These are phyloP conservation scores for Ptilodon capucinus DNA, from an alignment of 2,888 invertebrate genomes.

Conservation along the genomic window DNA sequence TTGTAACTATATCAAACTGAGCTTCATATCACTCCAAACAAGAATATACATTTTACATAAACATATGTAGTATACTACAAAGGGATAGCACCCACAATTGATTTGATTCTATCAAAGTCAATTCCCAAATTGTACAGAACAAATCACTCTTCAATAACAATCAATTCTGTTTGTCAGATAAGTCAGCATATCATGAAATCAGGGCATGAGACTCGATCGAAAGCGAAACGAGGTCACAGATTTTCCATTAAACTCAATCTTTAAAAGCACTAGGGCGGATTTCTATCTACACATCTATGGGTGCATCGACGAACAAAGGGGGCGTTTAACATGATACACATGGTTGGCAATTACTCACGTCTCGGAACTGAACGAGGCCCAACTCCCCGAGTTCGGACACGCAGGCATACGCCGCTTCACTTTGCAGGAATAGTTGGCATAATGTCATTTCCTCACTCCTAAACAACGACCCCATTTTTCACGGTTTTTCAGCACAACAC, in stretches of 20 bases:
- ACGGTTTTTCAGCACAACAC: slow-evolving; percentile 53
- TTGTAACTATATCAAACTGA: too few relatives aligned
- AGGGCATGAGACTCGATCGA: slow-evolving; percentile 31
- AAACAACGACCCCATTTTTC: slow-evolving; percentile 94
- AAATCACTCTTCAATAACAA: slow-evolving; percentile 7
- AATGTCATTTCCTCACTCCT: slow-evolving; percentile 99
- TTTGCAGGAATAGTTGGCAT: slow-evolving; percentile 98
- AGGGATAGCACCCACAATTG: neutral
- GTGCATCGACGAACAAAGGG: slow-evolving; percentile 18
- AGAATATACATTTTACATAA: too few relatives aligned
- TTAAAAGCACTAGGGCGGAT: neutral
- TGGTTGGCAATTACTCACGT: slow-evolving; percentile 84
- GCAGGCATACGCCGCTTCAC: slow-evolving; percentile 99
- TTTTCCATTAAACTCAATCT: slow-evolving; percentile 21
- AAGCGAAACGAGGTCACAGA: slow-evolving; percentile 53
- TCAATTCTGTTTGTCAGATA: slow-evolving; percentile 26
- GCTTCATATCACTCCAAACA: too few relatives aligned
- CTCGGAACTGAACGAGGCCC: slow-evolving; percentile 98
- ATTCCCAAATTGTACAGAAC: neutral
- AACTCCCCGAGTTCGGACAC: slow-evolving; percentile 98
- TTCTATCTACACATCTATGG: slow-evolving; percentile 1
- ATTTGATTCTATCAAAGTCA: neutral
- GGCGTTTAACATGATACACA: slow-evolving; percentile 27
- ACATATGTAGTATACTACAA: too few relatives aligned
- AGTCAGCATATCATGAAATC: slow-evolving; percentile 28